These are phyloP conservation scores for Meloidogyne floridensis DNA, from an alignment of 1,140 invertebrate species.

Conservation along the genomic window DNA sequence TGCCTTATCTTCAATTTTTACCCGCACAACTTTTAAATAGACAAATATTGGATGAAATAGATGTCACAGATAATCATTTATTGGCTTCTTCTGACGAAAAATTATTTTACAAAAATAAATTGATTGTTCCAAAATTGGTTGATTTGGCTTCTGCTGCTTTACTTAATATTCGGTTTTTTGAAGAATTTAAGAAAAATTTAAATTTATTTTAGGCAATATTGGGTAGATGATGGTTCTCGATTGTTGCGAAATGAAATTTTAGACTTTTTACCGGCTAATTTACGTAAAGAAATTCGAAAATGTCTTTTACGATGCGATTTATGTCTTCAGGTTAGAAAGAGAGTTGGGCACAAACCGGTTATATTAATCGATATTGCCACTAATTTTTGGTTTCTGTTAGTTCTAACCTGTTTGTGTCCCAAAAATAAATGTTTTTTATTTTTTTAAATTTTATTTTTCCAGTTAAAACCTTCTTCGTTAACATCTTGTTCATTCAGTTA, in stretches of 20 bases:
- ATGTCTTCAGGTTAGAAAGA: background rate
- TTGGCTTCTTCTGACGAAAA: background rate
- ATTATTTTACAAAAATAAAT: background rate
- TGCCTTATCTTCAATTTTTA: background rate
- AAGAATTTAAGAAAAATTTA: too few relatives aligned
- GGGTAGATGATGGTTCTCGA: background rate
- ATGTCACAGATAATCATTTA: constrained; percentile 11
- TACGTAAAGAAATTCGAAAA: background rate
- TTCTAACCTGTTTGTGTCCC: too few relatives aligned
- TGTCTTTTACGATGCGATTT: background rate
- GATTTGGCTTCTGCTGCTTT: constrained; percentile 28
- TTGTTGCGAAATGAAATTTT: background rate
- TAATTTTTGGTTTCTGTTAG: too few relatives aligned
- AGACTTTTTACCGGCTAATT: background rate
- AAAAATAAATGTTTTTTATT: background rate
- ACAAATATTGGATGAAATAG: background rate
- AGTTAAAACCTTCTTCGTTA: background rate
- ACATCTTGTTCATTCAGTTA: background rate
- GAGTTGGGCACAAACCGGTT: too few relatives aligned
- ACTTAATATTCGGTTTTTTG: constrained; percentile 21
- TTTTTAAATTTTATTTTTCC: background rate
- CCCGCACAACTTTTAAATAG: background rate
- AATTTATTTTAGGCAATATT: background rate
- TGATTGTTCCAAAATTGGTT: background rate
- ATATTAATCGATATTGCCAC: too few relatives aligned